Evolutionary conservation across 2,888 invertebrate genomes (phyloP).

Genomic region (Dione juno): DNA sequence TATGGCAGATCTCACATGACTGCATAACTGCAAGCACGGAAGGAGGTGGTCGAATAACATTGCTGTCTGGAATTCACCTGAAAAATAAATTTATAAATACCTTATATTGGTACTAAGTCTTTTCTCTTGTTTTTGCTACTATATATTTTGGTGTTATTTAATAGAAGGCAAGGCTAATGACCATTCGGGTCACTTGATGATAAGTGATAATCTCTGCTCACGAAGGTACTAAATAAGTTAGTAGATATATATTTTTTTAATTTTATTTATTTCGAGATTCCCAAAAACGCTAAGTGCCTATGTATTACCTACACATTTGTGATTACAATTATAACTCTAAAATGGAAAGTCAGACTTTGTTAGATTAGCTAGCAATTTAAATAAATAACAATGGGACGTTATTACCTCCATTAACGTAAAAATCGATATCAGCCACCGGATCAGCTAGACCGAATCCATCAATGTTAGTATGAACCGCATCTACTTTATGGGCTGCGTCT

Average conservation of each 20-base stretch:
- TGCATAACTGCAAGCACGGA: conserved; percentile 72
- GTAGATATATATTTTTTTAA: no score
- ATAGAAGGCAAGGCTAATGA: no score
- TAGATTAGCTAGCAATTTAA: not conserved
- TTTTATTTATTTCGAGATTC: no score
- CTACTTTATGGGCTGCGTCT: conserved; percentile 62
- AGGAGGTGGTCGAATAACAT: conserved; percentile 63
- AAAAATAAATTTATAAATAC: not conserved
- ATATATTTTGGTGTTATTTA: no score
- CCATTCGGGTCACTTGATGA: no score
- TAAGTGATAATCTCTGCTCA: no score
- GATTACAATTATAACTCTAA: no score
- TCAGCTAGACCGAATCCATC: conserved; percentile 76
- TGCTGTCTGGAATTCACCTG: conserved; percentile 73
- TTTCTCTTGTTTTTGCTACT: not conserved
- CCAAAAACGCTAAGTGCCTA: no score
- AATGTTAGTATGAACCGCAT: conserved; percentile 73
- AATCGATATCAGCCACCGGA: conserved; percentile 69
- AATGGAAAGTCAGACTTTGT: no score
- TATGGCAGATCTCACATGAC: conserved; percentile 66
- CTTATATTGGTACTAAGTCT: not conserved
- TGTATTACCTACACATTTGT: no score
- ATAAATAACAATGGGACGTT: not conserved
- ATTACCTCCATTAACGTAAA: conserved; percentile 75
- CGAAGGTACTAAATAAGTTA: no score